Percentiles rank a stretch among this genome's conserved stretches.
Evolutionary conservation across 2,113 vertebrate genomes (phyloP).

Genomic region (Baryphthengus martii): DNA sequence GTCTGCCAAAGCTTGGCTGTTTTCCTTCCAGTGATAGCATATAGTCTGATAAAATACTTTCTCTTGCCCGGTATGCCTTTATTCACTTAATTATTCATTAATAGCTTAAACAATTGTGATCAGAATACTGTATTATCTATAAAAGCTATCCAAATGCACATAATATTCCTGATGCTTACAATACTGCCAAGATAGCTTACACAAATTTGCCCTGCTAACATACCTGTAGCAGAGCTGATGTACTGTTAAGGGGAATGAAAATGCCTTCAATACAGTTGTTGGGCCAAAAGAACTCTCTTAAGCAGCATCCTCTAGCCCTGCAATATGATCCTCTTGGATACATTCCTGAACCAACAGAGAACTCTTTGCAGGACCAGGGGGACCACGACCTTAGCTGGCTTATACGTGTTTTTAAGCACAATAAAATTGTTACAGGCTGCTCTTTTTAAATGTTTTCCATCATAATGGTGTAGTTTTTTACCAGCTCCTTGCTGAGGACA

Average conservation of each 20-base stretch:
- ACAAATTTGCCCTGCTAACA: not conserved
- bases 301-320: not conserved
- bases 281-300: not conserved
- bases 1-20: not conserved
- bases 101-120: not conserved
- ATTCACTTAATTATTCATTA: not conserved
- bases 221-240: constrained; percentile 2
- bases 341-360: not conserved
- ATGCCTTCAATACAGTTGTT: not conserved
- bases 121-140: not conserved
- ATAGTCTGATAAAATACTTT: not conserved
- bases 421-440: not conserved
- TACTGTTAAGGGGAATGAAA: not conserved
- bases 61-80: not conserved
- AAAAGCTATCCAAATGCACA: not conserved
- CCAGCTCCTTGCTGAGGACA: not conserved
- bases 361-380: not conserved
- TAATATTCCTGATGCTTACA: not conserved
- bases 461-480: not conserved
- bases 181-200: not conserved
- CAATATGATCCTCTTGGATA: not conserved
- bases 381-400: not conserved
- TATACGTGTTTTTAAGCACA: not conserved
- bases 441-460: not conserved
- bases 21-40: not conserved